Conservation (phyloP, 2,797 vertebrate genomes). For the Gymnopithys bicolor region DNA sequence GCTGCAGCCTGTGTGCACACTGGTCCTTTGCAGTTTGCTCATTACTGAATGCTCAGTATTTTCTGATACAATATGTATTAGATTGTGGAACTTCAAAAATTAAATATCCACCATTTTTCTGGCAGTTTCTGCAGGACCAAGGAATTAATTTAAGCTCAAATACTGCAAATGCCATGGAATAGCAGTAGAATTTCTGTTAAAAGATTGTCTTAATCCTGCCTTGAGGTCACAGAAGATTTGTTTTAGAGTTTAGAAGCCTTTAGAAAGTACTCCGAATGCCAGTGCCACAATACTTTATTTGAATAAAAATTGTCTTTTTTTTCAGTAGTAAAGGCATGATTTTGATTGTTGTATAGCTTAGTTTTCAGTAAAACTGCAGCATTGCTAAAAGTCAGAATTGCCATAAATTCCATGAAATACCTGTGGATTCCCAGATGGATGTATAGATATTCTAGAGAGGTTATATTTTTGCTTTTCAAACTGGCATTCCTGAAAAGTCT, state of each 20-base stretch:
- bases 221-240: not conserved
- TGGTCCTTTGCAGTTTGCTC: not conserved
- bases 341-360: not conserved
- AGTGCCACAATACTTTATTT: not conserved
- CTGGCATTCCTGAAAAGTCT: not conserved
- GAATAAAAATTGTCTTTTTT: not conserved
- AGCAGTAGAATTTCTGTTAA: not conserved
- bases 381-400: not conserved
- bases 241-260: not conserved
- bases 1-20: not conserved
- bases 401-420: not conserved
- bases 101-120: not conserved
- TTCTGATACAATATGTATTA: not conserved
- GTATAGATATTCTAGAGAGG: not conserved
- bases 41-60: not conserved
- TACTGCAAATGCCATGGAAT: not conserved
- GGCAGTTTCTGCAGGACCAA: not conserved
- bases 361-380: not conserved
- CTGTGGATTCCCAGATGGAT: conserved; percentile 9
- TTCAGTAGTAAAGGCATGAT: not conserved
- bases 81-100: not conserved
- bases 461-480: not conserved
- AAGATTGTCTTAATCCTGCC: not conserved
- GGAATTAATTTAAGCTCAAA: not conserved
- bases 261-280: not conserved